Evolutionary conservation across 2,113 vertebrate species (phyloP).

Genomic region (Saimiri boliviensis): DNA sequence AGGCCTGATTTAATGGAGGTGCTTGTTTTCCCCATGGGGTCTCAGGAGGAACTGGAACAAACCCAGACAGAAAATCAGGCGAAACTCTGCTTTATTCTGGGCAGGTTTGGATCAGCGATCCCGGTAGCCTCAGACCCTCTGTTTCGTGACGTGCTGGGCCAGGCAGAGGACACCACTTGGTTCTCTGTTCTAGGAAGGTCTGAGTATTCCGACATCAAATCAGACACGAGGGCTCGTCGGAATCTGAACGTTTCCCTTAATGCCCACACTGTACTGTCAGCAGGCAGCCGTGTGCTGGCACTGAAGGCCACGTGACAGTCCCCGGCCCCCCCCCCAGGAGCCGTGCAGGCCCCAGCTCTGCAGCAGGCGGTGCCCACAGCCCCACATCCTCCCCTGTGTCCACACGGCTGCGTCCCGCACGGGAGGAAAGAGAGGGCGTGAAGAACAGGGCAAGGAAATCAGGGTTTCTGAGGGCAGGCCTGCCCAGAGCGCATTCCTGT

Average conservation of each 20-base stretch:
- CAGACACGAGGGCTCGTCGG: background rate
- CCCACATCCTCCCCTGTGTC: no score
- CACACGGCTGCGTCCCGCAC: accelerated
- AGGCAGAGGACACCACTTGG: background rate
- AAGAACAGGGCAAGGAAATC: background rate
- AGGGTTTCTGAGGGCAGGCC: accelerated
- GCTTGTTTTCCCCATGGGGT: background rate
- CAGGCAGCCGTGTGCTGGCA: accelerated
- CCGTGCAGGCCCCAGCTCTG: background rate
- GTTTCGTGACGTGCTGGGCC: no score
- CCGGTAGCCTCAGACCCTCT: background rate
- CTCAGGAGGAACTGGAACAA: background rate
- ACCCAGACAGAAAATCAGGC: background rate
- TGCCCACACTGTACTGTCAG: background rate
- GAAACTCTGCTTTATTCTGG: background rate
- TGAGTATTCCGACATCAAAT: background rate
- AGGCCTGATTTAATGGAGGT: background rate
- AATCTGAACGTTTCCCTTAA: background rate
- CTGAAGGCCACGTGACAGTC: no score
- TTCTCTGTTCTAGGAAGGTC: background rate
- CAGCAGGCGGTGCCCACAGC: background rate
- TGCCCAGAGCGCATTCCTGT: accelerated
- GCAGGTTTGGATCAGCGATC: background rate
- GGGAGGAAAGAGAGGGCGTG: no score
- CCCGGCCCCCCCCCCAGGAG: background rate